Base-by-base conservation (phyloP, 2,797 vertebrate species). In the Notolabrus celidotus region DNA sequence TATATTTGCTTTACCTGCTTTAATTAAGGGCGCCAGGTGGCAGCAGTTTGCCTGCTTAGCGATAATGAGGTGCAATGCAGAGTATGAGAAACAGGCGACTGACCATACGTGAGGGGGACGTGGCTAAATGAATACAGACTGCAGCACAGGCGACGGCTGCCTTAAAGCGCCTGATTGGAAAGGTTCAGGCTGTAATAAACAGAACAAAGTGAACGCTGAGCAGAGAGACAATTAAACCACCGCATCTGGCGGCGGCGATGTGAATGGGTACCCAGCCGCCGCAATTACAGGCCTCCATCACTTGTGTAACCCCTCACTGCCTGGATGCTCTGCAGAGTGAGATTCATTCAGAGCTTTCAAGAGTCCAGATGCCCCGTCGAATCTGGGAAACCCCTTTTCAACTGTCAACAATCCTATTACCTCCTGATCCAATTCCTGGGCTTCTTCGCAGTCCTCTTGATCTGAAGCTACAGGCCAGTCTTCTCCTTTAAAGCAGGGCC, bases 191-290 rank as follows among this genome's bases (percentile, higher is more conserved):
- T 60, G 55, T 74, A 75, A 81, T 82, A 67, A 86, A 84, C 54
- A 61, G 79, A 77, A 71, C 69, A 67, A 79, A 71, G 77, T 49
- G 64, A 74, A 85, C 47, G 64, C 60, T 41, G 72, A 86, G 63
- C 65, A 79, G 68, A 76, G 71, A 80, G 62, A 77, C 84, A 81
- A 84, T 89, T 85, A 88, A 76, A 80, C 23, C 15, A 31, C 52
- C 74, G 75, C 83, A 86, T 89, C 87, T 90, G 82, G 78, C 79
- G 23, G 19, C 8, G 16, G n/a, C 34, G 15, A 65, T 36, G 49
- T 54, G 54, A 86, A 55, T 29, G 55, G 65, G 59, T 66, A 62
- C 61, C 63, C 66, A 50, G 71, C 64, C 63, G 3, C 55, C 4
- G 25, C 81, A 77, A 84, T 88, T 80, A 81, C 49, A 57, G 56